Conservation (phyloP, 1,140 invertebrate species). For the Zaprionus inermis region DNA sequence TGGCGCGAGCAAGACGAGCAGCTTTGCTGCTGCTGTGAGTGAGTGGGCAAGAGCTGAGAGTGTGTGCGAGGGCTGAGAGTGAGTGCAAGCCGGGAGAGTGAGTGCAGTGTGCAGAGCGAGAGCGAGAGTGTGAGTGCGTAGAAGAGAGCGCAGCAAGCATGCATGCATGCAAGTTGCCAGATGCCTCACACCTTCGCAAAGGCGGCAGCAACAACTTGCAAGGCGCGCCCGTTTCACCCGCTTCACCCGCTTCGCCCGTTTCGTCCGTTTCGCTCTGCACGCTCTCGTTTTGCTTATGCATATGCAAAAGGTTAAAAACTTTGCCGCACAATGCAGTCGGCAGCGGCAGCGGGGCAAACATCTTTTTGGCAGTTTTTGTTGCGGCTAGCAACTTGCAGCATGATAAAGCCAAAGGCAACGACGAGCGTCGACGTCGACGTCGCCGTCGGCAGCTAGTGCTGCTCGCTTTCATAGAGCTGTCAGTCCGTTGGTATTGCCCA, state of each 20-base stretch:
- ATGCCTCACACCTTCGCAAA: too few species aligned
- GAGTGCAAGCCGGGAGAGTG: neutral
- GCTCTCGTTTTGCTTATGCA: slow-evolving; percentile 32
- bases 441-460: slow-evolving; percentile 14
- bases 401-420: slow-evolving; percentile 55
- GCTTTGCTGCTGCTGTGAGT: too few species aligned
- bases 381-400: slow-evolving; percentile 56
- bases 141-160: slow-evolving; percentile 25
- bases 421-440: slow-evolving; percentile 11
- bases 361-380: slow-evolving; percentile 58
- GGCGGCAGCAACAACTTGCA: slow-evolving; percentile 42
- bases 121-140: too few species aligned
- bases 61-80: neutral
- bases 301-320: slow-evolving; percentile 69
- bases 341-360: slow-evolving; percentile 25
- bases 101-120: neutral
- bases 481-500: slow-evolving; percentile 34
- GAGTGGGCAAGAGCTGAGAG: neutral
- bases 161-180: slow-evolving; percentile 32
- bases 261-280: neutral
- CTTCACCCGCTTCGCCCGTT: slow-evolving; percentile 13
- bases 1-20: neutral
- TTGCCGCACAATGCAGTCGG: slow-evolving; percentile 50
- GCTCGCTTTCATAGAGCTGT: slow-evolving; percentile 52
- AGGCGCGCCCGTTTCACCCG: slow-evolving; percentile 4